A percentile compares a stretch with the other conserved stretches of the same genome.
Evolutionary conservation across 2,888 invertebrate species (phyloP).

Genomic region (Machimus rusticus): DNA sequence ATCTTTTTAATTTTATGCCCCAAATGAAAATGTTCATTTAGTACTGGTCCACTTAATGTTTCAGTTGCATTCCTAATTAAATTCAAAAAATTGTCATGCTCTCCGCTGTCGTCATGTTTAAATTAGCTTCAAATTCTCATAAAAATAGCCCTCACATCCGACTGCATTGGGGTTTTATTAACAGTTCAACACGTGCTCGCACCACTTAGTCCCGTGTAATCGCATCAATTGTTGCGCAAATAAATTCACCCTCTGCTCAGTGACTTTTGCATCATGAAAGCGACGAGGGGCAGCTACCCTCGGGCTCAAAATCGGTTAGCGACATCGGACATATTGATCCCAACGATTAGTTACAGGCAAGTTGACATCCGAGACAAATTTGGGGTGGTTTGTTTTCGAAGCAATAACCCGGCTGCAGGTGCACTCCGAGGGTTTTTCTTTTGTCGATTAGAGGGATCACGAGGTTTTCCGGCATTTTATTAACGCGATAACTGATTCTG

Average conservation of each 20-base stretch:
- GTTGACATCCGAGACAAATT: conserved; percentile 14
- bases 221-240: not conserved
- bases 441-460: not conserved
- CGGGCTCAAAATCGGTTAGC: not conserved
- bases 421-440: not conserved
- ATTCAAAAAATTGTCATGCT: not conserved
- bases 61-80: not conserved
- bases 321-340: conserved; percentile 9
- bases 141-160: not conserved
- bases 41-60: not conserved
- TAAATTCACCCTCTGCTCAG: not conserved
- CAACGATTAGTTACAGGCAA: conserved; percentile 22
- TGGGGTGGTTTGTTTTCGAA: conserved; percentile 29
- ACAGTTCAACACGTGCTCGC: conserved; percentile 18
- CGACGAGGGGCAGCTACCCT: not conserved
- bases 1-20: not conserved
- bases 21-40: not conserved
- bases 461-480: not conserved
- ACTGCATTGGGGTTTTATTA: not conserved
- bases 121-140: not conserved
- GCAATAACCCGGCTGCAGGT: conserved; percentile 1
- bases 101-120: not conserved
- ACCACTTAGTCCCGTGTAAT: conserved; percentile 6
- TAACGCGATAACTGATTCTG: not conserved
- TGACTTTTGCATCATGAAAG: not conserved